Evolutionary conservation across 1,140 invertebrate genomes (phyloP), one percentile per base, ranked within the genome.

Genomic region (Dendrolimus kikuchii): DNA sequence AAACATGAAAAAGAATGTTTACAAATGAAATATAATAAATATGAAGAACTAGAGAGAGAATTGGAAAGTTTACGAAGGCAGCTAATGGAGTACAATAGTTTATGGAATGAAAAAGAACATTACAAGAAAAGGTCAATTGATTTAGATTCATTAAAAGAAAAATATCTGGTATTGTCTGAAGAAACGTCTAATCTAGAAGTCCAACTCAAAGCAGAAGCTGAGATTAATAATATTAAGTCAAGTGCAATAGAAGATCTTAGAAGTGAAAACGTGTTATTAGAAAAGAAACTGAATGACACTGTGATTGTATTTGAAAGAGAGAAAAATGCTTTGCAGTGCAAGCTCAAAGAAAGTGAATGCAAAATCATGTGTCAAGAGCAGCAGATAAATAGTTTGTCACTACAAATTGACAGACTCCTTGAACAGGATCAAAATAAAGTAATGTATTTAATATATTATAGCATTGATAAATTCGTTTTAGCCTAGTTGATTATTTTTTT

Each of bases 81-180:
- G 52, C 51, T 86, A 49, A 65, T 56, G 53, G 80, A 82, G 59
- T 86, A 84, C 53, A 77, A 74, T 62, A 54, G 61, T 46, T 49
- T 86, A 49, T 78, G 76, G 74, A 75, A 68, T 59, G 83, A 86
- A 62, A 86, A 77, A 70, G 81, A 79, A 54, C 70, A 74, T 71
- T 84, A 74, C 53, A 53, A 59, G 45, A 77, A 73, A 59, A 70
- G 83, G 9, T 86, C 82, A 0, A 62, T 66, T 53, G 78, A 82
- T 51, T 62, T 83, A 36, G 81, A 86, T 55, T 49, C 49, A 37
- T 62, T 86, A 52, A 86, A 83, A 68, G 74, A 82, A 62, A 71
- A 77, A 54, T 86, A 70, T 57, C 65, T 74, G 47, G 55, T 81
- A 10, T 60, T 86, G 38, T 58, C 71, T 46, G 75, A 86, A 49